These are phyloP conservation scores for Eurystomus glaucurus DNA, from an alignment of 2,797 vertebrate species.

Conservation along the genomic window DNA sequence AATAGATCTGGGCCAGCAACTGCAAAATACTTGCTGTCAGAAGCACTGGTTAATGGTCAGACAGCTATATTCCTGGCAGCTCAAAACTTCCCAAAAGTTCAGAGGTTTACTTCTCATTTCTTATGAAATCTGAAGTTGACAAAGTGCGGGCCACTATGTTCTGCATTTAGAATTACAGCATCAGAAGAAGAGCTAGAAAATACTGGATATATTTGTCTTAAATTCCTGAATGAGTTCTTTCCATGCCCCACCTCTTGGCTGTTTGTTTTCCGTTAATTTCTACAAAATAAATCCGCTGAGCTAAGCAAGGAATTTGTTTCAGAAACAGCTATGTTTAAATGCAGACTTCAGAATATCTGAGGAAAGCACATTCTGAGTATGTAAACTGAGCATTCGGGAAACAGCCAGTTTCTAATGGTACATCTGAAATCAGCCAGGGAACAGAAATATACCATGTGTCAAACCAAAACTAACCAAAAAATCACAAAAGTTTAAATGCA, in stretches of 20 bases:
- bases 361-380: constrained; percentile 41
- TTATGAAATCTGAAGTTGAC: neutral
- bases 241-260: constrained; percentile 16
- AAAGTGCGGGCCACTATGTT: neutral
- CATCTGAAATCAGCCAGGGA: constrained; percentile 47
- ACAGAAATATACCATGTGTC: constrained; percentile 51
- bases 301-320: constrained; percentile 56
- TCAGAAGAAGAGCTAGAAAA: neutral
- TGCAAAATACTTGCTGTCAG: constrained; percentile 6
- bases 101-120: neutral
- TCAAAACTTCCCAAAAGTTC: neutral
- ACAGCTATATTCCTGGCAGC: neutral
- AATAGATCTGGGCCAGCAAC: neutral
- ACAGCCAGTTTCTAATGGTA: constrained; percentile 30
- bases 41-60: neutral
- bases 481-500: constrained; percentile 26
- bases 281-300: constrained; percentile 8
- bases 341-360: constrained; percentile 4
- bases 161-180: neutral
- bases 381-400: constrained; percentile 30
- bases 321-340: constrained; percentile 50
- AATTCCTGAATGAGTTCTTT: constrained; percentile 42
- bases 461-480: constrained; percentile 39
- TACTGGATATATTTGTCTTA: neutral
- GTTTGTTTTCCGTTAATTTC: constrained; percentile 39